Evolutionary conservation across 2,888 invertebrate genomes (phyloP), one percentile per base, ranked within the genome.

Genomic region (Sinohyriopsis cumingii): DNA sequence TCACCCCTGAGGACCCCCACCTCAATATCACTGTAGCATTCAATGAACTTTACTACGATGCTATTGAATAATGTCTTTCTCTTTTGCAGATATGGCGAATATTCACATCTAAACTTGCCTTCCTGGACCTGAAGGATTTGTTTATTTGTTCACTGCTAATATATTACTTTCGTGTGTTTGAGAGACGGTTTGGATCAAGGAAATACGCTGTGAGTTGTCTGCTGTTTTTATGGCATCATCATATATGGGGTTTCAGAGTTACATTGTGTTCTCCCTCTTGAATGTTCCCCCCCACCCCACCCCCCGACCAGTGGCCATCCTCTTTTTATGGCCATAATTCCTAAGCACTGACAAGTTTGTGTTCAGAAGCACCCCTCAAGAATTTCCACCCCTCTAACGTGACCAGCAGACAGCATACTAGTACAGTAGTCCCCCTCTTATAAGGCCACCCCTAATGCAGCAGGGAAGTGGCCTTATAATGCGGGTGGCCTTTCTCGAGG

Each of bases 141-240:
- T 85, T 92, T 45, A 90, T 91, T 77, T 91, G 91, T 55, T 90
- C 90, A 25, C 83, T 92, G 55, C 88, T 92, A 28, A 88, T 92
- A 64, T 92, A 92, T 84, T 91, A 91, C 79, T 91, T 92, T 80
- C 87, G 92, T 75, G 89, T 92, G 71, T 92, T 92, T 89, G 92
- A 92, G 83, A 85, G 92, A 74, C 82, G 92, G 72, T 91, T 91
- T 88, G 92, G 92, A 20, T 91, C 92, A 25, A 88, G 89, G 72
- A 92, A 91, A 82, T 92, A 91, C 86, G 88, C 90, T 55, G 90
- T 90, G 80, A 84, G 89, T 84, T 64, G 7, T 53, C 5, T 25
- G n/a, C 5, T 61, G 4, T 45, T 20, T 9, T 12, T 12, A 57
- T 15, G 55, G 22, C 24, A 60, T 20, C 55, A 54, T 65, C 19